phyloP scores from a whole-genome alignment of 2,797 vertebrate species.

The Microcaecilia unicolor region DNA sequence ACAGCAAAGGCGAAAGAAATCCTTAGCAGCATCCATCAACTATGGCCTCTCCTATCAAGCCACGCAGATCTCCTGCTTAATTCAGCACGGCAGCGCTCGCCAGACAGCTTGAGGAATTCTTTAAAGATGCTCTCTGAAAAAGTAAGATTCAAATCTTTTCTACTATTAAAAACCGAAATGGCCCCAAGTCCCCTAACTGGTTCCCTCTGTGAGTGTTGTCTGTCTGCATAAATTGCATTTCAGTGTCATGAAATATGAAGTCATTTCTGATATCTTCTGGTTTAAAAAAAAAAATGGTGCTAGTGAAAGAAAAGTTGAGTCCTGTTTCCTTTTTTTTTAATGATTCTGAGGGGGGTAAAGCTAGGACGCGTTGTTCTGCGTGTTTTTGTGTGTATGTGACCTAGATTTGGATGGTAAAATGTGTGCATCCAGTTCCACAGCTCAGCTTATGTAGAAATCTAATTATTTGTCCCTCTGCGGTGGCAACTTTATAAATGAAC shows the following conservation, averaged over 20 bases:
- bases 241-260: slow-evolving; percentile 24
- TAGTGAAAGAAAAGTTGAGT: slow-evolving; percentile 15
- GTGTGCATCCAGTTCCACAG: too few species aligned
- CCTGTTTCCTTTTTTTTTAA: slow-evolving; percentile 13
- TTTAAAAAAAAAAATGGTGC: slow-evolving; percentile 30
- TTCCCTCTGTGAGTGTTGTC: slow-evolving; percentile 1
- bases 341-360: too few species aligned
- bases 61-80: slow-evolving; percentile 84
- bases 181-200: slow-evolving; percentile 5
- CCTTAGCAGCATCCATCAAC: slow-evolving; percentile 80
- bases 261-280: slow-evolving; percentile 25
- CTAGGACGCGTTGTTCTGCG: too few species aligned
- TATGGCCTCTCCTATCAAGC: slow-evolving; percentile 82
- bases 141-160: slow-evolving; percentile 62
- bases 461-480: too few species aligned
- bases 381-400: too few species aligned
- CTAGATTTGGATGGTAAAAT: too few species aligned
- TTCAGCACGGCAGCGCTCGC: slow-evolving; percentile 79
- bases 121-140: slow-evolving; percentile 92
- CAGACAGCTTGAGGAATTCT: slow-evolving; percentile 75
- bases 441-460: too few species aligned
- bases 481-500: too few species aligned
- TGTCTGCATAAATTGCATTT: slow-evolving; percentile 20
- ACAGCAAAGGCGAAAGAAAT: slow-evolving; percentile 94
- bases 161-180: slow-evolving; percentile 31